phyloP scores from a whole-genome alignment of 2,113 vertebrate genomes.

The Upupa epops region DNA sequence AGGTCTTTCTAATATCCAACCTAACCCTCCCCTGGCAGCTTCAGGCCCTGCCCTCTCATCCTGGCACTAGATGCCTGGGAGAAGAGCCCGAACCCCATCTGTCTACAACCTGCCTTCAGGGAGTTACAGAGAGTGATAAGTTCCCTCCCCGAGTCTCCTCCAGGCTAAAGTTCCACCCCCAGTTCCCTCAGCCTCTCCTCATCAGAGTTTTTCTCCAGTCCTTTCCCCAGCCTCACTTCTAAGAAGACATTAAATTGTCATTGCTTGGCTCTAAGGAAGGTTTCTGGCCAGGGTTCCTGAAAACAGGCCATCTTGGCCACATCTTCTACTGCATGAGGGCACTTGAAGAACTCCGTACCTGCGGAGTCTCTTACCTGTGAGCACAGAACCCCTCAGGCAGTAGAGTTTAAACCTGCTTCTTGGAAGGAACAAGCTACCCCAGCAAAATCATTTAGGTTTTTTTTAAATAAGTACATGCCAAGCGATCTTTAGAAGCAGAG shows the following conservation, averaged over 20 bases:
- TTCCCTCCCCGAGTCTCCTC: no score
- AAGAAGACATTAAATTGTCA: neutral
- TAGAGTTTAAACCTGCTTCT: neutral
- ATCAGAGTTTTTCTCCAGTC: no score
- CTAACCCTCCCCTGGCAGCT: no score
- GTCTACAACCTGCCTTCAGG: no score
- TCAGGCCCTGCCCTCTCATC: no score
- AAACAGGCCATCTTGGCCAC: neutral
- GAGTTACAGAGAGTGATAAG: no score
- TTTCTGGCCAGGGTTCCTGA: neutral
- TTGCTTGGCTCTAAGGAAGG: neutral
- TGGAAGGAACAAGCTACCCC: neutral
- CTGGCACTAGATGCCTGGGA: no score
- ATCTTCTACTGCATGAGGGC: neutral
- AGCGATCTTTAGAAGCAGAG: neutral
- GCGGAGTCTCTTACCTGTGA: neutral
- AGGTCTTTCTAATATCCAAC: no score
- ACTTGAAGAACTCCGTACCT: neutral
- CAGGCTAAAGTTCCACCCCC: no score
- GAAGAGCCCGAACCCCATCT: no score
- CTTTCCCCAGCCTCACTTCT: neutral
- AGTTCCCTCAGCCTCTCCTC: no score
- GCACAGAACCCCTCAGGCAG: neutral
- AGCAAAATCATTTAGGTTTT: neutral
- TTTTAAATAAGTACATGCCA: neutral